phyloP scores from a whole-genome alignment of 2,113 vertebrate species.

The Recurvirostra avosetta region DNA sequence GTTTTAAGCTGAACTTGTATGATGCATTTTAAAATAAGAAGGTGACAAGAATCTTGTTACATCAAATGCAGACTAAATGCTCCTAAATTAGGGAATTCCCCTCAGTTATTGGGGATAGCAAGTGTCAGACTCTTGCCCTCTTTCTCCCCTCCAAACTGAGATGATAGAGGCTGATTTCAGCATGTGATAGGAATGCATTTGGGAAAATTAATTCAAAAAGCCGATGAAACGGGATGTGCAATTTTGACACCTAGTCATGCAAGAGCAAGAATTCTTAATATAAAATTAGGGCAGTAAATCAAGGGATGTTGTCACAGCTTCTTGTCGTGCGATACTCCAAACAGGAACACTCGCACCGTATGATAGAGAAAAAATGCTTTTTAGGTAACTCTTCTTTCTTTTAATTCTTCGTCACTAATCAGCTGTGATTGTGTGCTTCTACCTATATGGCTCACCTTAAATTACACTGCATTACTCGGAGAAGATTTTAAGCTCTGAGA shows the following conservation, averaged over 20 bases:
- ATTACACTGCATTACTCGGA: background rate
- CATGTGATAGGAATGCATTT: background rate
- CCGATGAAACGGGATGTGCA: background rate
- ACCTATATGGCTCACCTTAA: background rate
- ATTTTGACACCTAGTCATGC: background rate
- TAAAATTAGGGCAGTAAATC: background rate
- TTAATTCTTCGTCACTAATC: background rate
- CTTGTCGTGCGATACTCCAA: background rate
- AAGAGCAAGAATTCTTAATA: background rate
- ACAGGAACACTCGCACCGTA: background rate
- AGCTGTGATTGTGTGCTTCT: background rate
- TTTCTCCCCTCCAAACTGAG: background rate
- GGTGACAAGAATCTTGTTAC: background rate
- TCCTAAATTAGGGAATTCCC: background rate
- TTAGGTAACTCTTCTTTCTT: background rate
- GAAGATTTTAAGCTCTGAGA: background rate
- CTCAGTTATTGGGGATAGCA: background rate
- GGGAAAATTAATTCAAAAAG: background rate
- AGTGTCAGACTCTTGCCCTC: background rate
- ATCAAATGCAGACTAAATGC: background rate
- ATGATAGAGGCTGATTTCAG: background rate
- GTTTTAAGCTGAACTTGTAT: background rate
- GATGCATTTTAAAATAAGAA: background rate
- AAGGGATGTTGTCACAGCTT: background rate
- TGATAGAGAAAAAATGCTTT: background rate